phyloP scores from a whole-genome alignment of 2,888 invertebrate species.

The Andricus quercusramuli region DNA sequence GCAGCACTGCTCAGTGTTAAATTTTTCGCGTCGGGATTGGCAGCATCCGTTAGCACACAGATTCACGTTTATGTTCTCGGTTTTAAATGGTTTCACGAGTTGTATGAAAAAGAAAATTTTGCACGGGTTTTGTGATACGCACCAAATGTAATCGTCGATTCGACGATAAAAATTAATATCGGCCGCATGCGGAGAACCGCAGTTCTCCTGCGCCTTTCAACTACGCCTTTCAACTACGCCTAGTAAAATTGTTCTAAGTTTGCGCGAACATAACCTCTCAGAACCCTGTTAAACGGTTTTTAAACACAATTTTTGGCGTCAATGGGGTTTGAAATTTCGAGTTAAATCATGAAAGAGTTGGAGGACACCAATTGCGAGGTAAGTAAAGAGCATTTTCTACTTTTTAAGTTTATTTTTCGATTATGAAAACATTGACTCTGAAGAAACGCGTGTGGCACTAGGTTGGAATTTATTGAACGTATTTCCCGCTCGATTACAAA shows the following conservation, averaged over 20 bases:
- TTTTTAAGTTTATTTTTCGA: neutral
- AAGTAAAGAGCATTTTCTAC: conserved; percentile 32
- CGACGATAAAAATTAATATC: neutral
- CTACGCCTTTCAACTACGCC: neutral
- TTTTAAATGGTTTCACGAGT: conserved; percentile 23
- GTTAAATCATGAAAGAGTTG: conserved; percentile 69
- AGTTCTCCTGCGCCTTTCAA: neutral
- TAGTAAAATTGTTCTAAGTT: conserved; percentile 15
- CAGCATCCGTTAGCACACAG: neutral
- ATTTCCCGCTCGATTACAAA: conserved; percentile 37
- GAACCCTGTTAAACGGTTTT: conserved; percentile 19
- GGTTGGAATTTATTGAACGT: conserved; percentile 41
- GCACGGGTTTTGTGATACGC: conserved; percentile 19
- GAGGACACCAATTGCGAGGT: conserved; percentile 74
- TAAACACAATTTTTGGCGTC: conserved; percentile 22
- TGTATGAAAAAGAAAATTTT: conserved; percentile 13
- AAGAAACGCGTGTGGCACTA: neutral
- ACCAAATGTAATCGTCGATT: neutral
- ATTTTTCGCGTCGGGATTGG: conserved; percentile 12
- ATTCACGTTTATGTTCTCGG: conserved; percentile 24
- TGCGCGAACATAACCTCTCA: conserved; percentile 22
- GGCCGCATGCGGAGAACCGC: neutral
- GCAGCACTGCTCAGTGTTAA: neutral
- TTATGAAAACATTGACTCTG: neutral
- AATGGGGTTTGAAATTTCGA: conserved; percentile 36